Conservation (phyloP, 2,888 invertebrate genomes). For the Eilema griseolum region DNA sequence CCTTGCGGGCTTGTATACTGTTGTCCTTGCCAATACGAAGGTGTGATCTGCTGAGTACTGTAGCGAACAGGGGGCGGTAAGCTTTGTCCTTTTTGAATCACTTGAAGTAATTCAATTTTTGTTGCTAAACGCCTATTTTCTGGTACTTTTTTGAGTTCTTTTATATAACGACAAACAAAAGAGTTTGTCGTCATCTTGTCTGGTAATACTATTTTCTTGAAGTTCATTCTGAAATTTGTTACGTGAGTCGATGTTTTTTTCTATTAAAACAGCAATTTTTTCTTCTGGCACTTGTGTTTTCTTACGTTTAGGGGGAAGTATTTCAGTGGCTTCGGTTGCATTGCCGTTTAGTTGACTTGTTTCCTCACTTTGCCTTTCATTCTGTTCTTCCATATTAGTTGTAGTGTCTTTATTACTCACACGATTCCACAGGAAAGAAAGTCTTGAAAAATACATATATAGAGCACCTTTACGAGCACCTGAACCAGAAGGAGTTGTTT, state of each 20-base stretch:
- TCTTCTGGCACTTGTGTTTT: background rate
- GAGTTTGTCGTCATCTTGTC: background rate
- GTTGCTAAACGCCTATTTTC: no score
- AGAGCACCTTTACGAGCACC: no score
- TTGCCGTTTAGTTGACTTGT: constrained; percentile 43
- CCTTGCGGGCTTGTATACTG: background rate
- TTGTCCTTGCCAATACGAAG: background rate
- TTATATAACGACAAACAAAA: background rate
- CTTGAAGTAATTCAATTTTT: no score
- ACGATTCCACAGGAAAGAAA: constrained; percentile 53
- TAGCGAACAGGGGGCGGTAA: background rate
- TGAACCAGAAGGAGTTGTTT: constrained; percentile 43
- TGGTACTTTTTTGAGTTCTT: no score
- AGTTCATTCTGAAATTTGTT: no score
- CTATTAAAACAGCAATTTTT: no score
- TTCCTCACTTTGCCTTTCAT: constrained; percentile 46
- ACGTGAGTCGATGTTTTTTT: no score
- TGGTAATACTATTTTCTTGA: background rate
- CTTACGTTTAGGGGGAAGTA: constrained; percentile 31
- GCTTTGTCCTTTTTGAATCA: background rate
- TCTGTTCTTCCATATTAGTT: constrained; percentile 46
- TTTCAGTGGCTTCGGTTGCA: constrained; percentile 47
- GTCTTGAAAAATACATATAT: constrained; percentile 49
- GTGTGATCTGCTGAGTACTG: no score
- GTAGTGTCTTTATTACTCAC: constrained; percentile 47